A percentile compares a stretch with the other conserved stretches of the same genome.
Conservation (phyloP, 1,140 invertebrate species). For the Lepidotrigona ventralis region DNA sequence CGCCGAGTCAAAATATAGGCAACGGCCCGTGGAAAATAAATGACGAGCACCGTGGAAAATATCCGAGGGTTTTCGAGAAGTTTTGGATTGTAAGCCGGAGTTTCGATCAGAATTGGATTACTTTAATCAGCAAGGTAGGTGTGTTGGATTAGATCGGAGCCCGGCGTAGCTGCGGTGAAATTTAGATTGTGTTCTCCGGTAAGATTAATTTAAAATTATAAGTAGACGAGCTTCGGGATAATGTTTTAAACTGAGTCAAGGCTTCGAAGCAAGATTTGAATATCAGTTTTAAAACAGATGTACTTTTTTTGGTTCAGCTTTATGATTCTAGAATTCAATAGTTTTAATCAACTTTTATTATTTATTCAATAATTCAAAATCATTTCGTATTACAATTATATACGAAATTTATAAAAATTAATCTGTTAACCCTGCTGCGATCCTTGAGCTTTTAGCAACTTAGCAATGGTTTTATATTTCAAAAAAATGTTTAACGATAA, state of each 20-base stretch:
- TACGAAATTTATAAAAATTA: no score
- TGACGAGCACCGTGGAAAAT: not conserved
- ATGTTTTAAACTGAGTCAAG: not conserved
- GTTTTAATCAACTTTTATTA: no score
- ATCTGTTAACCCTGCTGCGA: no score
- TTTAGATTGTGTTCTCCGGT: not conserved
- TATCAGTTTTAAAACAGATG: not conserved
- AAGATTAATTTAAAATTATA: not conserved
- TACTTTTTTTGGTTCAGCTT: no score
- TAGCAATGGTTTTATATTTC: no score
- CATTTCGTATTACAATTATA: no score
- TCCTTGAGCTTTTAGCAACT: no score
- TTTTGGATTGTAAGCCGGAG: not conserved
- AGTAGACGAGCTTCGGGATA: not conserved
- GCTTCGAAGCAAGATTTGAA: not conserved
- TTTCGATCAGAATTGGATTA: not conserved
- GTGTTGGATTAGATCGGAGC: not conserved
- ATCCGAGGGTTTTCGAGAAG: no score
- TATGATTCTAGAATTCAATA: no score
- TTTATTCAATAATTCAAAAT: no score
- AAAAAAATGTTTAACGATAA: no score
- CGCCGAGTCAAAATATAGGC: not conserved
- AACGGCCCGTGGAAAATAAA: not conserved
- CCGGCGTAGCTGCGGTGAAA: not conserved
- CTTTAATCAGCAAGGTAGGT: not conserved